Evolutionary conservation across 2,888 invertebrate genomes (phyloP), one percentile per base, ranked within the genome.

Genomic region (Smittia sp.): DNA sequence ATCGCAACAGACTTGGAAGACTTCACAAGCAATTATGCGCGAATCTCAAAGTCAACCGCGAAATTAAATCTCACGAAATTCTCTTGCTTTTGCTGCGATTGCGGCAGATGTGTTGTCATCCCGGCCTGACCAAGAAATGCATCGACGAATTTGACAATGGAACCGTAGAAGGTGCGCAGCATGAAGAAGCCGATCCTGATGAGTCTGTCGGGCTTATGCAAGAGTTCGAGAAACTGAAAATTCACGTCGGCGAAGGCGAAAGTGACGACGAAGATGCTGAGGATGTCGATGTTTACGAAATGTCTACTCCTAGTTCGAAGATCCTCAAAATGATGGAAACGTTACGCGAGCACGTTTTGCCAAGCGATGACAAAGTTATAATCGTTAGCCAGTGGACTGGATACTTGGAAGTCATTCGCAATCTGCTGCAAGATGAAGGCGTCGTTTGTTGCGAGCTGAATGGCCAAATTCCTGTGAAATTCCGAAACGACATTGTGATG

Each of bases 311-410:
- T 13, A 92, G 92, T 76, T 87, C 89, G n/a, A 93, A 90, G 78
- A 85, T 90, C 76, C 78, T 80, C n/a, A 85, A 85, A 1, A 85
- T 89, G 9, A 80, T 90, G 76, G 80, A 86, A 11, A 85, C 85
- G 2, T 78, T 90, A 0, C 78, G 85, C 74, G 81, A 87, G 9
- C 84, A 84, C 20, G 84, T 90, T 0, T 78, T 88, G 11, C 74
- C 77, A 0, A 78, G 77, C 78, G 83, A 82, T 0, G 91, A 94
- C 76, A 94, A 94, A 80, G 87, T 89, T 0, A 88, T 94, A 4
- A 86, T 98, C 3, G 94, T 98, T 0, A 97, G 96, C 0, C 98
- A 98, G 79, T 98, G 97, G 97, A 91, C 93, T 0, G 86, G 88
- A 0, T 89, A 94, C 78, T 84, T 98, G 6, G 83, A 88, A 0